These are phyloP conservation scores for Planiliza haematocheilus DNA, from an alignment of 2,113 vertebrate species.

Conservation along the genomic window DNA sequence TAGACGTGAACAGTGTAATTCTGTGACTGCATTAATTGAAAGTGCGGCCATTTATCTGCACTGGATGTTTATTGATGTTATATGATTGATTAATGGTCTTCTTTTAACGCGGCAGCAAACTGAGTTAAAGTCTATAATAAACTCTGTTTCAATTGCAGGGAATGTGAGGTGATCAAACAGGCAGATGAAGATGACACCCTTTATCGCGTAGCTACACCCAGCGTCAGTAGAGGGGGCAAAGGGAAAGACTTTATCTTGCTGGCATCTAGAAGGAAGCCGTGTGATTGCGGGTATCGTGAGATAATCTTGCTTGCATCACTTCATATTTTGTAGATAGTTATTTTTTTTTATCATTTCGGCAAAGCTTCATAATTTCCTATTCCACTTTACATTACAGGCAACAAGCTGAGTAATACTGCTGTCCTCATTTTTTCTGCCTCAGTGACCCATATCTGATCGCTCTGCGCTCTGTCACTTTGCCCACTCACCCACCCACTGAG, in stretches of 20 bases:
- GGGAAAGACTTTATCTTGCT: constrained; percentile 92
- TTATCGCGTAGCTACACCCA: constrained; percentile 88
- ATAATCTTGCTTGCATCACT: background rate
- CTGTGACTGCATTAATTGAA: too few species aligned
- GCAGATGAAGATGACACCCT: constrained; percentile 92
- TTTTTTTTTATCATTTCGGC: background rate
- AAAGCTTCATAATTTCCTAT: background rate
- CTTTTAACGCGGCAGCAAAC: too few species aligned
- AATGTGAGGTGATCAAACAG: constrained; percentile 88
- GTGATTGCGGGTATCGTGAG: constrained; percentile 85
- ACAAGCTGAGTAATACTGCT: background rate
- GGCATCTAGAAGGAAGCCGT: constrained; percentile 91
- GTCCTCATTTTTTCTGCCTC: constrained; percentile 34
- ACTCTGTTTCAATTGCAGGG: constrained; percentile 74
- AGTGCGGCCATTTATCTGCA: background rate
- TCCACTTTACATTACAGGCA: background rate
- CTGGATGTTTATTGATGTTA: background rate
- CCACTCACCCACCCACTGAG: constrained; percentile 80
- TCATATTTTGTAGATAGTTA: background rate
- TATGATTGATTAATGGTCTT: background rate
- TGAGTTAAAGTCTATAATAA: too few species aligned
- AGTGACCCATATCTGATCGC: constrained; percentile 96
- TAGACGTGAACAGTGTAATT: background rate
- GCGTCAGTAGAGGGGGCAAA: constrained; percentile 81
- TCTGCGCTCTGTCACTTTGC: constrained; percentile 91